Evolutionary conservation across 2,113 vertebrate species (phyloP).

Genomic region (Recurvirostra avosetta): DNA sequence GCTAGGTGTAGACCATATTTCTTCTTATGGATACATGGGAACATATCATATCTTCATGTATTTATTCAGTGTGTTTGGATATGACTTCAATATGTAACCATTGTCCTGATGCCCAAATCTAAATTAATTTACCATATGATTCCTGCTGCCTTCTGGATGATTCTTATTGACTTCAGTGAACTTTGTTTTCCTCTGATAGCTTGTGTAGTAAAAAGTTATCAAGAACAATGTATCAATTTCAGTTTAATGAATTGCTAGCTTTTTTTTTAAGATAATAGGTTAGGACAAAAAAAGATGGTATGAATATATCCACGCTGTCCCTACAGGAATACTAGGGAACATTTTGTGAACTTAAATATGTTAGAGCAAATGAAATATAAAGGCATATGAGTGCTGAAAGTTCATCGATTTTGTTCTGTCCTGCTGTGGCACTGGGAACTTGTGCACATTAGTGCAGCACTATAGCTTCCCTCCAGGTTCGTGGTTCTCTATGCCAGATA

Average conservation of each 20-base stretch:
- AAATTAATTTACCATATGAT: background rate
- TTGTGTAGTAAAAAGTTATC: background rate
- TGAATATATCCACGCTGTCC: background rate
- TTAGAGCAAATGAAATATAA: background rate
- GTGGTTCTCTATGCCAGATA: background rate
- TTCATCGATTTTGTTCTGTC: background rate
- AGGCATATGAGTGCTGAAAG: background rate
- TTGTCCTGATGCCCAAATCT: background rate
- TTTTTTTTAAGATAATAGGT: background rate
- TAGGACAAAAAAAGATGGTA: background rate
- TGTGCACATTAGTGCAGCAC: rapidly evolving
- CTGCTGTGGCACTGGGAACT: background rate
- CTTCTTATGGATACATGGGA: background rate
- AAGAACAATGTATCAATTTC: background rate
- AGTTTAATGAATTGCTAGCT: background rate
- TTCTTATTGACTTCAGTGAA: background rate
- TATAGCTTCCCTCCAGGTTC: background rate
- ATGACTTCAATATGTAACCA: background rate
- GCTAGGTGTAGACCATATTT: background rate
- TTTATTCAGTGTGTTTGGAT: background rate
- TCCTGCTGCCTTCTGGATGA: background rate
- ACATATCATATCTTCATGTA: background rate
- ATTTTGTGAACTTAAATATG: background rate
- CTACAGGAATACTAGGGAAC: background rate
- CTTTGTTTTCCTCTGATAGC: background rate